These are phyloP conservation scores for Chrosomus eos DNA, from an alignment of 2,797 vertebrate genomes.

Conservation along the genomic window DNA sequence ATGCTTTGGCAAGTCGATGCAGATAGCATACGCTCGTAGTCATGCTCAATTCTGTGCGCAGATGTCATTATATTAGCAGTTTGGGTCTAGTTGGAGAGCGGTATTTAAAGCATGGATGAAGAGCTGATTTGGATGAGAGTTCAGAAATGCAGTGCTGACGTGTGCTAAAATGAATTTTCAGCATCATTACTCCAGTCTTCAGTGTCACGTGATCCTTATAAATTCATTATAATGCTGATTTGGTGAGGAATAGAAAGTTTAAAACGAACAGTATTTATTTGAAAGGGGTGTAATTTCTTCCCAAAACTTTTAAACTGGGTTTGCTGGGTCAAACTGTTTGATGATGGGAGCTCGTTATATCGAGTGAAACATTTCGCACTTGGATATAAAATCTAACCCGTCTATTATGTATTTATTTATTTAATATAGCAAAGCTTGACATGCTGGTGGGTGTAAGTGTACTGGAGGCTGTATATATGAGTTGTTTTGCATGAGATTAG, in stretches of 20 bases:
- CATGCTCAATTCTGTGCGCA: neutral
- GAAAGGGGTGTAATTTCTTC: neutral
- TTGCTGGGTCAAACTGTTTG: neutral
- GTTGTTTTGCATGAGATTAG: conserved; percentile 26
- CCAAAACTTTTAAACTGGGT: neutral
- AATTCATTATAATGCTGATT: neutral
- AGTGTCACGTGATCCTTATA: neutral
- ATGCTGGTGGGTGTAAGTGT: conserved; percentile 6
- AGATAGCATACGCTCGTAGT: neutral
- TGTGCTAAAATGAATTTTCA: neutral
- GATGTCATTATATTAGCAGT: conserved; percentile 28
- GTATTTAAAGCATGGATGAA: conserved; percentile 20
- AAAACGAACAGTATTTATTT: no score
- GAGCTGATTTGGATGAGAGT: conserved; percentile 12
- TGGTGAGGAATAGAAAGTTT: no score
- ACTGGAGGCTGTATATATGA: neutral
- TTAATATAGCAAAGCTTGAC: neutral
- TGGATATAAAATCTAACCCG: neutral
- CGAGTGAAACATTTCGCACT: neutral
- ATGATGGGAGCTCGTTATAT: neutral
- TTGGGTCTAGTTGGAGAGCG: neutral
- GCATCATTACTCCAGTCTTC: neutral
- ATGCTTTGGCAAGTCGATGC: conserved; percentile 22
- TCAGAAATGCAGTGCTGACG: neutral
- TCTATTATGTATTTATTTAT: conserved; percentile 6